phyloP scores from a whole-genome alignment of 37 sponge, comb jelly and placozoan species.

The Bolinopsis microptera region DNA sequence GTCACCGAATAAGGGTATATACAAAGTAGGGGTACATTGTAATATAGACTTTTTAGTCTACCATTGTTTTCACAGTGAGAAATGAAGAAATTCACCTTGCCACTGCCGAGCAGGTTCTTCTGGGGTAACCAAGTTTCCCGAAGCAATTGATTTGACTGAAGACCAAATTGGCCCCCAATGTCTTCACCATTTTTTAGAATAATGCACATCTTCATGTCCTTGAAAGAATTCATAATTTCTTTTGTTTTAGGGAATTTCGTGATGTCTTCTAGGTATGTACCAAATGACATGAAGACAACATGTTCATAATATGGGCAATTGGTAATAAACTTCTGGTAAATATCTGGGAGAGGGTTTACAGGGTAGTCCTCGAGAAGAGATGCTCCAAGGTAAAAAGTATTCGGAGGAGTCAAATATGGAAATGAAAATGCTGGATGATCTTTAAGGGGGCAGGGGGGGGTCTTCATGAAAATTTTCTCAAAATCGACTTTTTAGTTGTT shows the following conservation, averaged over 20 bases:
- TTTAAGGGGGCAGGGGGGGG: too few species aligned
- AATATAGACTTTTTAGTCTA: conserved; percentile 10
- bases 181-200: neutral
- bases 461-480: too few species aligned
- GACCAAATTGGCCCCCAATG: neutral
- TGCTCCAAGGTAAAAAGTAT: conserved; percentile 24
- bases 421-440: conserved; percentile 57
- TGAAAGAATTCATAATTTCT: neutral
- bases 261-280: conserved; percentile 18
- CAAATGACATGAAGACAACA: conserved; percentile 31
- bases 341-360: neutral
- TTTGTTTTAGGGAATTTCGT: neutral
- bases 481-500: too few species aligned
- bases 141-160: neutral
- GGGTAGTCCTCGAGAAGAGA: neutral
- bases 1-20: conserved; percentile 44
- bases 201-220: neutral
- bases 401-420: conserved; percentile 4
- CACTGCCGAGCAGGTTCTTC: neutral
- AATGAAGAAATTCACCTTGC: neutral
- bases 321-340: neutral
- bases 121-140: neutral
- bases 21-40: conserved; percentile 15
- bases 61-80: conserved; percentile 57
- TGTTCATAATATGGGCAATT: conserved; percentile 11